Evolutionary conservation across 1,140 invertebrate genomes (phyloP).

Genomic region (Sitobion miscanthi): DNA sequence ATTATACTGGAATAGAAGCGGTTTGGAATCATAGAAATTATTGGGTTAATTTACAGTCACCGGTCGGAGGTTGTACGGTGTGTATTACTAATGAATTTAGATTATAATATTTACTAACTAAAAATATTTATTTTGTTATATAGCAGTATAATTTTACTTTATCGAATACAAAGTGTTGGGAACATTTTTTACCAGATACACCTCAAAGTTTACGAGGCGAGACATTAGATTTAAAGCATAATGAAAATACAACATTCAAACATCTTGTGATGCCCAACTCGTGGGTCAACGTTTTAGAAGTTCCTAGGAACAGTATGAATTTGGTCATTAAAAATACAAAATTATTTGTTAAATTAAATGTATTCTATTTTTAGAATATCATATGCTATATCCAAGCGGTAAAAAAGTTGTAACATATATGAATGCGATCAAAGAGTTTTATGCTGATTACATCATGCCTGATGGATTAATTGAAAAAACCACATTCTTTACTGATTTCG

Average conservation of each 20-base stretch:
- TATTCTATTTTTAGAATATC: conserved; percentile 68
- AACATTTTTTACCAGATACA: conserved; percentile 45
- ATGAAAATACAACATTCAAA: conserved; percentile 69
- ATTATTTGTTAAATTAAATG: conserved; percentile 36
- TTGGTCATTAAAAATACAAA: neutral
- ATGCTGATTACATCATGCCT: conserved; percentile 74
- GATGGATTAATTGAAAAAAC: conserved; percentile 76
- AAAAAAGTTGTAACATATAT: conserved; percentile 77
- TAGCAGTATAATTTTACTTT: conserved; percentile 5
- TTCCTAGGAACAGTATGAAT: conserved; percentile 69
- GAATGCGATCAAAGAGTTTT: conserved; percentile 77
- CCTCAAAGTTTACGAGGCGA: neutral
- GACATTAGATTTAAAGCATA: conserved; percentile 60
- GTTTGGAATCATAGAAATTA: conserved; percentile 89
- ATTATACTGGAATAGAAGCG: conserved; percentile 81
- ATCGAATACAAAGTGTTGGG: neutral
- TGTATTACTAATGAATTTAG: neutral
- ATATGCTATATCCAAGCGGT: conserved; percentile 76
- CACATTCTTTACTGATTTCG: conserved; percentile 70
- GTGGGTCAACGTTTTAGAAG: conserved; percentile 76
- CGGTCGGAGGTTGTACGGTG: conserved; percentile 60
- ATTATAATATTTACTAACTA: neutral
- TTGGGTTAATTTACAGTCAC: conserved; percentile 77
- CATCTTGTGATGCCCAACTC: conserved; percentile 81
- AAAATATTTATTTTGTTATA: neutral